These are phyloP conservation scores for Rhopalosiphum nymphaeae DNA, from an alignment of 2,888 invertebrate species.

Conservation along the genomic window DNA sequence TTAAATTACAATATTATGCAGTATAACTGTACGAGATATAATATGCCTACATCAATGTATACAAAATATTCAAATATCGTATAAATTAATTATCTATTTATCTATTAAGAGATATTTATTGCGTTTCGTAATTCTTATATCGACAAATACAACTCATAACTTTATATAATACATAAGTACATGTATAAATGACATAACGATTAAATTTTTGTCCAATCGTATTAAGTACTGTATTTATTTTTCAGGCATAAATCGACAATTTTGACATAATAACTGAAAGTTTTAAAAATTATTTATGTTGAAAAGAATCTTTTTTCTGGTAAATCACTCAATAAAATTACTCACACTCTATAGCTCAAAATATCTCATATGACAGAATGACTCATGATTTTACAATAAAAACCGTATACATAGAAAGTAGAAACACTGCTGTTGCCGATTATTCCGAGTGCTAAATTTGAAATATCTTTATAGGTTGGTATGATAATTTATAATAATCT, in stretches of 20 bases:
- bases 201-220: neutral
- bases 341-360: neutral
- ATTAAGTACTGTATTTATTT: neutral
- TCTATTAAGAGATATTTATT: neutral
- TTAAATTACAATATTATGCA: neutral
- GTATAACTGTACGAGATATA: neutral
- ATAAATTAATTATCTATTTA: neutral
- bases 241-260: neutral
- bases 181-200: neutral
- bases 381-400: neutral
- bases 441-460: neutral
- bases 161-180: neutral
- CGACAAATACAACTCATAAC: neutral
- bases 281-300: neutral
- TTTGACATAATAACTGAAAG: neutral
- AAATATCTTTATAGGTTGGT: constrained; percentile 21
- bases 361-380: neutral
- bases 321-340: neutral
- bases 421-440: neutral
- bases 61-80: constrained; percentile 9
- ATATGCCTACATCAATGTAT: neutral
- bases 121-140: neutral
- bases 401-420: neutral
- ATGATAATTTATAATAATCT: neutral
- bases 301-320: neutral